phyloP scores from a whole-genome alignment of 2,888 invertebrate genomes.

The Xylota sylvarum region DNA sequence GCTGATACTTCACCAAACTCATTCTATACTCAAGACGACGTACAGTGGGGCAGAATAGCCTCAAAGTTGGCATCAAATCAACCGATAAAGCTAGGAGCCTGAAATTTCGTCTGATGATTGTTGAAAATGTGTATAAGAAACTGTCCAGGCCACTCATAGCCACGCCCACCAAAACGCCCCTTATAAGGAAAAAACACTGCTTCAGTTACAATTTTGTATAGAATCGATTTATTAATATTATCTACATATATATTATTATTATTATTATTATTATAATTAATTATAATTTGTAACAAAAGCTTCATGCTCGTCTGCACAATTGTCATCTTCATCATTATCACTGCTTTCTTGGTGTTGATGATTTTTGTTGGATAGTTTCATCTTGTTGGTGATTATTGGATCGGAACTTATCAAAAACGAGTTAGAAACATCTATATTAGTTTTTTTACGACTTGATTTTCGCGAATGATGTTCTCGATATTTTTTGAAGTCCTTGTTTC shows the following conservation, averaged over 20 bases:
- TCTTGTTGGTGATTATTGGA: no score
- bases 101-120: background rate
- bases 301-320: background rate
- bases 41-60: no score
- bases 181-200: background rate
- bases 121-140: background rate
- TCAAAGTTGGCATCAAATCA: no score
- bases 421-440: no score
- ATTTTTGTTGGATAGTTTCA: no score
- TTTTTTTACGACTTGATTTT: no score
- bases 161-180: background rate
- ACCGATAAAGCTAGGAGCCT: no score
- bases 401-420: no score
- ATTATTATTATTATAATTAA: background rate
- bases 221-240: background rate
- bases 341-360: constrained; percentile 1
- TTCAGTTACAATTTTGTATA: constrained; percentile 1
- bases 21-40: no score
- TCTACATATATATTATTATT: background rate
- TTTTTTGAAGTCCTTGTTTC: no score
- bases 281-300: background rate
- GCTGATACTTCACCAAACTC: no score
- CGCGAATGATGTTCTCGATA: no score
- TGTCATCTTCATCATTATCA: constrained; percentile 4
- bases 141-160: background rate